Evolutionary conservation across 1,140 invertebrate species (phyloP).

Genomic region (Mercenaria mercenaria): DNA sequence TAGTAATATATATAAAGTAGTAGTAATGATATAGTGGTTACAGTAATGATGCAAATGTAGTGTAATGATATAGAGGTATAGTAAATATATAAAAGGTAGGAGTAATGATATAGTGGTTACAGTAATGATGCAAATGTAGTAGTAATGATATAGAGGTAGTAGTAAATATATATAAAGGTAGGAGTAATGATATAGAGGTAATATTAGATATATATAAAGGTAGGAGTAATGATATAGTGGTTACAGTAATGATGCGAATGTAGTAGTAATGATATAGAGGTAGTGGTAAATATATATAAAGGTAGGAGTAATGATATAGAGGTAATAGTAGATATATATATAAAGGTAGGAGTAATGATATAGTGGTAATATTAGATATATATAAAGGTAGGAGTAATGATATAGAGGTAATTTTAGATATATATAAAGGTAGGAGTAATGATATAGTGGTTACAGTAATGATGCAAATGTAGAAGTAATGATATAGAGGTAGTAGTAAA

Average conservation of each 20-base stretch:
- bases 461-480: not conserved
- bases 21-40: no score
- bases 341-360: no score
- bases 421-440: not conserved
- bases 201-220: not conserved
- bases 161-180: constrained; percentile 79
- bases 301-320: no score
- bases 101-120: no score
- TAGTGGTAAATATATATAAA: not conserved
- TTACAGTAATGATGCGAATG: not conserved
- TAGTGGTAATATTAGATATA: constrained; percentile 85
- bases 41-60: no score
- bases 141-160: no score
- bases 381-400: constrained; percentile 84
- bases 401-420: not conserved
- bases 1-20: no score
- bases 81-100: no score
- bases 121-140: no score
- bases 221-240: not conserved
- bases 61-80: no score
- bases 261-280: not conserved
- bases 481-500: not conserved
- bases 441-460: not conserved
- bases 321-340: no score
- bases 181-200: constrained; percentile 13